Base-by-base conservation (phyloP, 2,888 invertebrate genomes). In the Aporophyla lueneburgensis region DNA sequence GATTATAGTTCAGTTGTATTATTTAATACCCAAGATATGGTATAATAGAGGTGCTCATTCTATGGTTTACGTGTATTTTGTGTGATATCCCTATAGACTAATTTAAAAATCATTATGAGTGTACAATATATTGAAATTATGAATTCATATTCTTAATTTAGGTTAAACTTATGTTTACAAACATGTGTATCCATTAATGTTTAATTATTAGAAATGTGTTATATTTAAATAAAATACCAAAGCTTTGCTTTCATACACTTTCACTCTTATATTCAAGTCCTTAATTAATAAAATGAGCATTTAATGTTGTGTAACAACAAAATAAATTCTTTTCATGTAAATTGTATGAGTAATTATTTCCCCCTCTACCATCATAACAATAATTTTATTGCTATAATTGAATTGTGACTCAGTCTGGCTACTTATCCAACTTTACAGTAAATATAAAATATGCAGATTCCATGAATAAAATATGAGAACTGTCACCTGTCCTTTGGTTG, bases 271-370 rank as follows among this genome's bases (percentile, higher is more conserved):
- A 86, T 83, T 77, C 54, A 83, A 82, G 71, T 80, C 69, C 71
- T 77, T 80, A 75, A 80, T 86, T 67, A 85, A 81, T 74, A 74
- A 80, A 80, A 76, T 78, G 79, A 86, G 86, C 87, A 87, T 91
- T 88, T 88, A 90, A 88, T 91, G 92, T 92, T 91, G 89, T 91
- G 69, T 86, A 84, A 92, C 91, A 92, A 90, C 89, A 88, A 77
- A 88, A 90, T 91, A 91, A 91, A 91, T 69, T 72, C 81, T 87
- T 90, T 86, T 86, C 76, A 81, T 84, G 86, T 86, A 83, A 68
- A 71, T 33, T 79, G 49, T 78, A 70, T 71, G 70, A 70, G 56
- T 78, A 46, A 43, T 80, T 76, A 75, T 74, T 81, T 63, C 21
- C 14, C 24, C 58, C 69, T 63, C 7, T 59, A 21, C 33, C 65